A percentile compares a stretch with the other conserved stretches of the same genome.
These are phyloP conservation scores for Adela reaumurella DNA, from an alignment of 2,888 invertebrate genomes.

Conservation along the genomic window DNA sequence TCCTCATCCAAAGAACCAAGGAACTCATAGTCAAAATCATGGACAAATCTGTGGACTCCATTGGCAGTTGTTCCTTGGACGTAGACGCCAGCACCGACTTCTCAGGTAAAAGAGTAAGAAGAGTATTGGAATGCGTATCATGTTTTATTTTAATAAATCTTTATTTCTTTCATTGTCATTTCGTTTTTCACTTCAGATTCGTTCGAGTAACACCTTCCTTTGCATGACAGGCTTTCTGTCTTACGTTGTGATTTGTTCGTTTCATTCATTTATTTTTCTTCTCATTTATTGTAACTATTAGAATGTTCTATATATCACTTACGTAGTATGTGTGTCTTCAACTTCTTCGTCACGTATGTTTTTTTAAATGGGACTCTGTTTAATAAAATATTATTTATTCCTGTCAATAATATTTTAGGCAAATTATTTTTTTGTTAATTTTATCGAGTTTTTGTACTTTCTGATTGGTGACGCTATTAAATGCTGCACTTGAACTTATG, in stretches of 20 bases:
- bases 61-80: conserved; percentile 83
- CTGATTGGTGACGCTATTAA: no score
- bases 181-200: background rate
- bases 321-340: no score
- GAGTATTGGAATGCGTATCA: conserved; percentile 5
- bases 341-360: no score
- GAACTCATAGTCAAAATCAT: conserved; percentile 54
- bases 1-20: conserved; percentile 30
- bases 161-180: conserved; percentile 10
- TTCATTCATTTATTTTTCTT: no score
- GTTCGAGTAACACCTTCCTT: background rate
- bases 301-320: no score
- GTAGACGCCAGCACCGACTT: conserved; percentile 74
- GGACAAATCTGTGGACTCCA: conserved; percentile 79
- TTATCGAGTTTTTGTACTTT: no score
- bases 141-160: background rate
- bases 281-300: no score
- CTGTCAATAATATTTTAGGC: no score
- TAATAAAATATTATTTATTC: no score
- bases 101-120: conserved; percentile 56
- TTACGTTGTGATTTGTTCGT: background rate
- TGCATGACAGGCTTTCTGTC: background rate
- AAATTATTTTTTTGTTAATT: no score
- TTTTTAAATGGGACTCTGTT: no score
- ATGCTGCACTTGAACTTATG: no score